Evolutionary conservation across 2,113 vertebrate species (phyloP).

Genomic region (mouse (Mus musculus)): DNA sequence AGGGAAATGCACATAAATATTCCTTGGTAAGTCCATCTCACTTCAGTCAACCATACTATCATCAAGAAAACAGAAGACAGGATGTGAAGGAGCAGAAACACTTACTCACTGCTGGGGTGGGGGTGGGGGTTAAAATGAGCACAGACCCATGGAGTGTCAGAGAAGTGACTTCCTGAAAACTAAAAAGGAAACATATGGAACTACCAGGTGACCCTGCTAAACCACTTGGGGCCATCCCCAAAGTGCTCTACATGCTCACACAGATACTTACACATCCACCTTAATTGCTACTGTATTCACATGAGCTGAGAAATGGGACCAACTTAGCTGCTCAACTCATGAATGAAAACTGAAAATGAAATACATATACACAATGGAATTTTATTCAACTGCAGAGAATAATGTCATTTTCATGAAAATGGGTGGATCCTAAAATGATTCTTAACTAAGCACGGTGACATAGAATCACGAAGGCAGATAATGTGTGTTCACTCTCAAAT

Average conservation of each 20-base stretch:
- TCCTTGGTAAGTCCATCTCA: too few relatives aligned
- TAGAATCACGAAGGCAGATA: neutral
- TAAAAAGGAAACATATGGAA: neutral
- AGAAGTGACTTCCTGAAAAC: too few relatives aligned
- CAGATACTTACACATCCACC: neutral
- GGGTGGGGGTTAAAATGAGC: neutral
- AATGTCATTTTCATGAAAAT: neutral
- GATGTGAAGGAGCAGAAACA: too few relatives aligned
- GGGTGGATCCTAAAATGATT: neutral
- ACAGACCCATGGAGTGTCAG: neutral
- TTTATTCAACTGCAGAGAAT: neutral
- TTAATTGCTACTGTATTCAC: neutral
- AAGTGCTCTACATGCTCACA: neutral
- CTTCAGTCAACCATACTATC: neutral
- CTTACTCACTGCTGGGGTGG: neutral
- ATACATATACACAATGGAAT: neutral
- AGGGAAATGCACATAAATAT: neutral
- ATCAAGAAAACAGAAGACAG: neutral
- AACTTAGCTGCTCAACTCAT: too few relatives aligned
- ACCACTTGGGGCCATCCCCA: too few relatives aligned
- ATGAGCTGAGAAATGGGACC: too few relatives aligned
- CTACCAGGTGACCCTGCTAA: neutral
- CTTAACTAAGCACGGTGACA: neutral
- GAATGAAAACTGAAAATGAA: neutral
- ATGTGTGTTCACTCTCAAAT: neutral